phyloP scores from a whole-genome alignment of 2,888 invertebrate species.

The Phengaris arion region DNA sequence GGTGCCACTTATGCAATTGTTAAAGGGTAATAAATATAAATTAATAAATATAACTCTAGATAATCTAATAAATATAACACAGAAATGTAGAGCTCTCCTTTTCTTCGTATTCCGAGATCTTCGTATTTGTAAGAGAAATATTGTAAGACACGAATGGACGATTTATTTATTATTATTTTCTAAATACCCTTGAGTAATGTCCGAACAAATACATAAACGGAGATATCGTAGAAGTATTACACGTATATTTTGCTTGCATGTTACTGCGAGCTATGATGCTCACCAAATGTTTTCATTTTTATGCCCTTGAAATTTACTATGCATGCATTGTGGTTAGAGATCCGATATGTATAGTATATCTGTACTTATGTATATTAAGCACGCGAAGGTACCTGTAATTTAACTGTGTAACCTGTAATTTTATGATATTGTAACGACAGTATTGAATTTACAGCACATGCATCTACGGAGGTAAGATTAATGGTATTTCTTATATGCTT shows the following conservation, averaged over 20 bases:
- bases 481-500: background rate
- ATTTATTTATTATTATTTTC: too few relatives aligned
- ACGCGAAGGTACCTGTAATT: too few relatives aligned
- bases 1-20: conserved; percentile 82
- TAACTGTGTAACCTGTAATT: background rate
- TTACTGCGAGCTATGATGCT: background rate
- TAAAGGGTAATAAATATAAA: conserved; percentile 71
- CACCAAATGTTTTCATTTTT: too few relatives aligned
- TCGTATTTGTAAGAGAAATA: background rate
- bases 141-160: background rate
- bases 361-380: background rate
- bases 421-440: background rate
- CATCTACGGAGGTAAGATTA: background rate
- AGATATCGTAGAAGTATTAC: background rate
- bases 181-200: background rate
- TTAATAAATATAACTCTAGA: background rate
- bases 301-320: background rate
- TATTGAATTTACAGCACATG: background rate
- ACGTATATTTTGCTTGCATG: background rate
- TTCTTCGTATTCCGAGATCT: background rate
- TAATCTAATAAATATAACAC: too few relatives aligned
- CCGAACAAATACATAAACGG: background rate
- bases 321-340: background rate
- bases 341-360: background rate
- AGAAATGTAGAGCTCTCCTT: background rate